Conservation (phyloP, 1,140 invertebrate genomes). For the Leptinotarsa defecta region DNA sequence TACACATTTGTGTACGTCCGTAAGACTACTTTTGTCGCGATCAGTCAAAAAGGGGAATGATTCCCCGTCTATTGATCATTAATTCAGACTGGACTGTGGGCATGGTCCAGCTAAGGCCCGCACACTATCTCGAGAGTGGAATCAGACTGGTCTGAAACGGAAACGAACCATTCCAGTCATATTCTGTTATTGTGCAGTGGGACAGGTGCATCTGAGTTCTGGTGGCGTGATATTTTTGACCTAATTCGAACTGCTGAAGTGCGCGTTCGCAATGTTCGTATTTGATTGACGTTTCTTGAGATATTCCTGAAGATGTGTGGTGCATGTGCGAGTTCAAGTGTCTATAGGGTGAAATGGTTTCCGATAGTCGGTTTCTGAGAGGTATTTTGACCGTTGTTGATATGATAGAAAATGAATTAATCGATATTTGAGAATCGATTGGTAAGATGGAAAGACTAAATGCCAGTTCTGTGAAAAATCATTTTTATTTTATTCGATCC, state of each 20-base stretch:
- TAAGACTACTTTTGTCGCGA: too few species aligned
- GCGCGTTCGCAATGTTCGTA: neutral
- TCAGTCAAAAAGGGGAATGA: too few species aligned
- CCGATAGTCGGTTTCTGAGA: too few species aligned
- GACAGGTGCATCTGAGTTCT: neutral
- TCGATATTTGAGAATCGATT: too few species aligned
- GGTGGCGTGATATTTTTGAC: neutral
- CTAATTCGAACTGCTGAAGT: neutral
- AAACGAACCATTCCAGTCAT: constrained; percentile 6
- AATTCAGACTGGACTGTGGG: neutral
- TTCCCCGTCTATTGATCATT: neutral
- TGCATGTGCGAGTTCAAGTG: neutral
- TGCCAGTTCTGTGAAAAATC: too few species aligned
- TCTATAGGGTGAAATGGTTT: neutral
- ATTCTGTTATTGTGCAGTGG: neutral
- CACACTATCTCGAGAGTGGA: constrained; percentile 5
- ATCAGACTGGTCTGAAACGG: neutral
- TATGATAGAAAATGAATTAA: too few species aligned
- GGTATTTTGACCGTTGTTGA: too few species aligned
- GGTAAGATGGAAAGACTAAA: too few species aligned
- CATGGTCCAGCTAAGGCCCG: constrained; percentile 1
- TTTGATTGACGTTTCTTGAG: constrained; percentile 5
- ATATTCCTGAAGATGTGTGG: neutral
- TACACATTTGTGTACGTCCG: too few species aligned
- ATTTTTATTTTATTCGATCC: too few species aligned